Evolutionary conservation across 2,888 invertebrate genomes (phyloP).

Genomic region (Bombylius major): DNA sequence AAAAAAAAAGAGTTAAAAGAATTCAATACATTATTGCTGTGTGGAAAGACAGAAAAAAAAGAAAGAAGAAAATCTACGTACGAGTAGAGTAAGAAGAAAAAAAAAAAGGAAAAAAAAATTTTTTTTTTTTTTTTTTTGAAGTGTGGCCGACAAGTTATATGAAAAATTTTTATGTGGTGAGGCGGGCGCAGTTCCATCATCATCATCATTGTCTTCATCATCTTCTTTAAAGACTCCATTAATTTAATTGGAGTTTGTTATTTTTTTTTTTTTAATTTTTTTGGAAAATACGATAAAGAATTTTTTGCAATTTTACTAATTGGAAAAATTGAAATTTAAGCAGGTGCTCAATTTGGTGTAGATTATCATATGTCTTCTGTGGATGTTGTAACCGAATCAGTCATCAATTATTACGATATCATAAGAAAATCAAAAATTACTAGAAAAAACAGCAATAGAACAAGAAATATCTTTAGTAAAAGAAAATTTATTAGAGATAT

Average conservation of each 20-base stretch:
- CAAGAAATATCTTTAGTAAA: neutral
- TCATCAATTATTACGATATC: neutral
- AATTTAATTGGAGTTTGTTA: no score
- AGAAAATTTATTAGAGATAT: neutral
- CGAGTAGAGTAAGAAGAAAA: neutral
- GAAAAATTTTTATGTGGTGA: slow-evolving; percentile 3
- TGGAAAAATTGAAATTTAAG: no score
- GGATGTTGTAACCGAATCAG: neutral
- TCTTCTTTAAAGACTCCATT: neutral
- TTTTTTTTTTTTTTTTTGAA: slow-evolving; percentile 7
- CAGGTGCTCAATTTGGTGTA: no score
- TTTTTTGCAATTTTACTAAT: no score
- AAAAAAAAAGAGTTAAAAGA: neutral
- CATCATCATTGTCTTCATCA: neutral
- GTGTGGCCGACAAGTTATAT: slow-evolving; percentile 11
- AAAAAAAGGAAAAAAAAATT: slow-evolving; percentile 3
- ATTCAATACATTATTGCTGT: neutral
- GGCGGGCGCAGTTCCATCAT: slow-evolving; percentile 4
- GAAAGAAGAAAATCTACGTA: no score
- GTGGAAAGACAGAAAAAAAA: neutral
- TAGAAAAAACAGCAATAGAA: neutral
- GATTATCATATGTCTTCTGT: neutral
- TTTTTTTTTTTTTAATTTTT: no score
- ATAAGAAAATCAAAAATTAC: neutral
- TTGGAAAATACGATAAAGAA: no score